phyloP scores from a whole-genome alignment of 2,113 vertebrate genomes.

The Corydoras maculifer region DNA sequence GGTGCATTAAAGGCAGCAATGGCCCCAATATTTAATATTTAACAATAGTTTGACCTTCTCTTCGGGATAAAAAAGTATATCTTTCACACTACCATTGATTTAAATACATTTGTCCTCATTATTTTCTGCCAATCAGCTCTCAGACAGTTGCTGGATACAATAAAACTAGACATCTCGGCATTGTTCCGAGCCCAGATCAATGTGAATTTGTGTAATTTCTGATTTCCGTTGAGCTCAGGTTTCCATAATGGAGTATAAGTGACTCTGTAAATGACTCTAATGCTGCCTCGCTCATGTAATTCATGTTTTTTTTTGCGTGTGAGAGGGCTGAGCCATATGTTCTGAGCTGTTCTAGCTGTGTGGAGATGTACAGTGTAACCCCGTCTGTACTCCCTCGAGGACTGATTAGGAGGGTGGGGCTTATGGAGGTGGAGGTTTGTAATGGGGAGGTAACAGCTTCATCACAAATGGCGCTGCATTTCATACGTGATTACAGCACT shows the following conservation, averaged over 20 bases:
- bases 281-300: neutral
- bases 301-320: neutral
- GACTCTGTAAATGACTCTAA: neutral
- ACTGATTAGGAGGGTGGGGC: conserved; percentile 28
- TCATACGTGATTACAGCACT: neutral
- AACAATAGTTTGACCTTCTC: no score
- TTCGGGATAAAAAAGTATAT: no score
- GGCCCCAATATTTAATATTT: no score
- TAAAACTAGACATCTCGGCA: no score
- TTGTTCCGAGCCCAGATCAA: neutral
- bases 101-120: no score
- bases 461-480: conserved; percentile 43
- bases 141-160: no score
- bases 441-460: conserved; percentile 36
- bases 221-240: conserved; percentile 15
- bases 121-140: no score
- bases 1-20: no score
- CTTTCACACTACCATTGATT: no score
- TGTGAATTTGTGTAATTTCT: conserved; percentile 1
- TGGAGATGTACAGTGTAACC: conserved; percentile 14
- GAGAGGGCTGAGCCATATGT: neutral
- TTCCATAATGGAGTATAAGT: conserved; percentile 17
- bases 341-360: neutral
- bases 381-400: conserved; percentile 16
- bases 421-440: conserved; percentile 31